Base-by-base conservation (phyloP, 2,888 invertebrate genomes). In the Drosophila acutilabella region DNA sequence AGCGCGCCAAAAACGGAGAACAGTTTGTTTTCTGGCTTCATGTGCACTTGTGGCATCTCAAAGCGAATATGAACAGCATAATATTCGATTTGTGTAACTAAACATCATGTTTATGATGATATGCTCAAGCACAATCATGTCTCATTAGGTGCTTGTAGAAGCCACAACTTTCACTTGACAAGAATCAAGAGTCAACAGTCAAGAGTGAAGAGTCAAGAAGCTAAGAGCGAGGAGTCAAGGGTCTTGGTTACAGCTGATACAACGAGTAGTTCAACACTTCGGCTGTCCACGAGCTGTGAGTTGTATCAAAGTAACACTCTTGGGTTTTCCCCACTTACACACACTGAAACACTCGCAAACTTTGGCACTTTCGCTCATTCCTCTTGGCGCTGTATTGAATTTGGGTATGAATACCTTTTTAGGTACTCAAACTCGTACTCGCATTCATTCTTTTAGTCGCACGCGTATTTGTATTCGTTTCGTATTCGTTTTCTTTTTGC, bases 321-420 rank as follows among this genome's bases (percentile, higher is more conserved):
- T 74, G 84, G 88, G 51, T 84, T 84, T 84, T 80, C 75, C 88
- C 86, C 36, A 64, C 62, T n/a, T 57, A 66, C 54, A 58, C 23
- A 36, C 54, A 64, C 62, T n/a, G 56, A 66, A 51, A 58, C 26
- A 48, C 6, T 51, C n/a, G 44, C 56, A 51, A 20, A 51, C 64
- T 56, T 62, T 64, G 64, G 78, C 74, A 80, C 81, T 81, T 84
- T 87, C 88, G 64, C 64, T 64, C 64, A 64, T 60, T 65, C 60
- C 70, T 56, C 60, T 57, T 54, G 56, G 67, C 45, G 33, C 48
- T 66, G 64, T 54, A 48, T 33, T 58, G 36, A 18, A 45, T 38
- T 40, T 36, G 41, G 51, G 50, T 44, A 16, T 47, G 52, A 44
- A 30, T 48, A 48, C 48, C 14, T 41, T 33, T 30, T 70, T 42